Percentiles rank a stretch among this genome's conserved stretches.
Evolutionary conservation across 2,113 vertebrate genomes (phyloP).

Genomic region (Passer domesticus): DNA sequence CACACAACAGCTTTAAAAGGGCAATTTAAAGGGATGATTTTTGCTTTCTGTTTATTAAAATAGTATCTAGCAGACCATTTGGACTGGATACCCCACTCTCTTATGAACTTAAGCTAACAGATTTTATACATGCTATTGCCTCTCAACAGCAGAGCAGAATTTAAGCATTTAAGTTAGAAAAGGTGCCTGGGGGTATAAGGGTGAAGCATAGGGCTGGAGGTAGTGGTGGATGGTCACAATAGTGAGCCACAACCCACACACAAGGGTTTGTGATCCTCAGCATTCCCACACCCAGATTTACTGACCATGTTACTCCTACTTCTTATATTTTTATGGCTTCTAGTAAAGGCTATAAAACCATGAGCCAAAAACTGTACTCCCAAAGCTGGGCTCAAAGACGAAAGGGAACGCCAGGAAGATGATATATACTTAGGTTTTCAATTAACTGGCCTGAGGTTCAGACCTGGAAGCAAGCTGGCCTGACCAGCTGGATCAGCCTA

Average conservation of each 20-base stretch:
- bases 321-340: not conserved
- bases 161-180: not conserved
- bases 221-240: not conserved
- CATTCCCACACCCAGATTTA: not conserved
- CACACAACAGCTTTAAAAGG: not conserved
- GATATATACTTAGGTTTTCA: not conserved
- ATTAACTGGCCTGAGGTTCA: not conserved
- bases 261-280: not conserved
- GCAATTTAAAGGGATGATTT: conserved; percentile 21
- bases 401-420: not conserved
- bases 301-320: not conserved
- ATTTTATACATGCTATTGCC: not conserved
- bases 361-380: not conserved
- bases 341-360: not conserved
- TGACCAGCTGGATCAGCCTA: not conserved
- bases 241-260: not conserved
- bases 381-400: not conserved
- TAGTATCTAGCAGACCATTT: not conserved
- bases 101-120: not conserved
- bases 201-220: not conserved
- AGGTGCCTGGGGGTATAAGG: not conserved
- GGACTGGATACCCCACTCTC: not conserved
- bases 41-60: conserved; percentile 38
- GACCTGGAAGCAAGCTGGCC: not conserved
- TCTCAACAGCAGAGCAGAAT: not conserved